phyloP scores from a whole-genome alignment of 2,888 invertebrate genomes.

The Agonopterix subpropinquella region DNA sequence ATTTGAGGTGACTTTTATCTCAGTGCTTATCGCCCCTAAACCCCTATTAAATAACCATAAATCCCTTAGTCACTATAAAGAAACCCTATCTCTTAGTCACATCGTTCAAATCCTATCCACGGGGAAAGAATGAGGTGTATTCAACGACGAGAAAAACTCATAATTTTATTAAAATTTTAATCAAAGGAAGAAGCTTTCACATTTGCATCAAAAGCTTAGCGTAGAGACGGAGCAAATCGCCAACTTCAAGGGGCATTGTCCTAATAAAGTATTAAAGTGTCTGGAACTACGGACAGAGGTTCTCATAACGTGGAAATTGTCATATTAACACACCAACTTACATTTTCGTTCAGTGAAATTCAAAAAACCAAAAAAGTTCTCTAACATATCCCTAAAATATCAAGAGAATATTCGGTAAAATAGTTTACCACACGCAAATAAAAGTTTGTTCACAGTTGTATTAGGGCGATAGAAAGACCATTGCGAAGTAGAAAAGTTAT shows the following conservation, averaged over 20 bases:
- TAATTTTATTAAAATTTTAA: no score
- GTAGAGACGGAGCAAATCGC: neutral
- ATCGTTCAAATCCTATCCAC: no score
- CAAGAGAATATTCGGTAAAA: neutral
- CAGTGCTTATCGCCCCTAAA: no score
- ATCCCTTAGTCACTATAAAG: no score
- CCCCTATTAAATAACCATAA: no score
- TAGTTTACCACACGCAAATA: neutral
- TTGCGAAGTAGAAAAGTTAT: constrained; percentile 7
- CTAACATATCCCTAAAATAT: no score
- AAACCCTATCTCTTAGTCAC: no score
- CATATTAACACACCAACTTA: constrained; percentile 11
- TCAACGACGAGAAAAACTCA: no score
- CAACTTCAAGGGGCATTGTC: constrained; percentile 21
- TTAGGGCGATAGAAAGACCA: neutral
- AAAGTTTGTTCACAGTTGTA: neutral
- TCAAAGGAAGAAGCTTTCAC: no score
- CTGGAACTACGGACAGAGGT: constrained; percentile 9
- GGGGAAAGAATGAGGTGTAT: no score
- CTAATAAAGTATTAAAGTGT: constrained; percentile 27
- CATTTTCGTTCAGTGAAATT: neutral
- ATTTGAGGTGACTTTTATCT: no score
- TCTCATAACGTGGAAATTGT: constrained; percentile 13
- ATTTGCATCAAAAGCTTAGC: neutral
- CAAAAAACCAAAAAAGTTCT: no score